Percentiles rank a stretch among this genome's conserved stretches.
Conservation (phyloP, 2,888 invertebrate genomes). For the Alloplasta piceator region DNA sequence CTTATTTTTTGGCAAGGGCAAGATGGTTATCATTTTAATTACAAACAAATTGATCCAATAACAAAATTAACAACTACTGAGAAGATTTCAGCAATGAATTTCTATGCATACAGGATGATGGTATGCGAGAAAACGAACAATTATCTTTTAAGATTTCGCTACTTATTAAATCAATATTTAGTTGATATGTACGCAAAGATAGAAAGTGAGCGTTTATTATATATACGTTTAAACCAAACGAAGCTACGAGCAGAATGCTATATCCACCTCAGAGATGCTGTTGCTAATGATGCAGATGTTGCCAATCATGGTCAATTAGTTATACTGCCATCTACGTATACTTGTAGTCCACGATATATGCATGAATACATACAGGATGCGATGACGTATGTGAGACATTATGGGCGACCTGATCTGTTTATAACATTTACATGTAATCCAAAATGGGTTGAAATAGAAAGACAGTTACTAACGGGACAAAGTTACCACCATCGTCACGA, state of each 20-base stretch:
- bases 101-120: too few species aligned
- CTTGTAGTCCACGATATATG: constrained; percentile 18
- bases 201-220: constrained; percentile 65
- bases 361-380: constrained; percentile 69
- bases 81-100: too few species aligned
- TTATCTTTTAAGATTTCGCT: too few species aligned
- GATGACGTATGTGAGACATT: constrained; percentile 41
- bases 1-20: too few species aligned
- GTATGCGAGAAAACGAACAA: too few species aligned
- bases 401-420: constrained; percentile 48
- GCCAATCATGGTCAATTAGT: neutral
- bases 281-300: constrained; percentile 1
- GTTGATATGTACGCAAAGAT: constrained; percentile 76
- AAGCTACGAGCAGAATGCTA: constrained; percentile 23
- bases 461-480: too few species aligned
- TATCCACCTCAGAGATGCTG: constrained; percentile 72
- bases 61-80: too few species aligned
- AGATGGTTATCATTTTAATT: too few species aligned
- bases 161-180: too few species aligned
- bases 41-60: too few species aligned
- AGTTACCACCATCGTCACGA: too few species aligned
- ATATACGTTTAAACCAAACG: constrained; percentile 73
- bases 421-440: constrained; percentile 38
- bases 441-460: neutral
- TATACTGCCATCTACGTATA: constrained; percentile 7